Evolutionary conservation across 2,888 invertebrate genomes (phyloP).

Genomic region (Dione vanillae): DNA sequence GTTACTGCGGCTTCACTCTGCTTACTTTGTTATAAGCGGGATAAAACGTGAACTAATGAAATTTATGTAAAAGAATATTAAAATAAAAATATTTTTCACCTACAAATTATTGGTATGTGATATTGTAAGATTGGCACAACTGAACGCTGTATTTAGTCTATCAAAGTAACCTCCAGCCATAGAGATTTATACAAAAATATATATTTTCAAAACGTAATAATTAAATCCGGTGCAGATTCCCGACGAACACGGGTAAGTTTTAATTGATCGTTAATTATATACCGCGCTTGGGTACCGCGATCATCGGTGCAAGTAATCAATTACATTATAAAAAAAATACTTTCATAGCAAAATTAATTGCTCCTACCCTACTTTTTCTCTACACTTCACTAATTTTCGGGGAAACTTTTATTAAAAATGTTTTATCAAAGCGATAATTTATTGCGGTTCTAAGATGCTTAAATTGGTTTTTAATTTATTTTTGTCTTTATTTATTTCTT

Average conservation of each 20-base stretch:
- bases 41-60: too few species aligned
- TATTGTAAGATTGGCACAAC: not conserved
- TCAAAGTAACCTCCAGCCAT: too few species aligned
- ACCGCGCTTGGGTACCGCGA: constrained; percentile 30
- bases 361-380: not conserved
- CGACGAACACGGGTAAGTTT: constrained; percentile 34
- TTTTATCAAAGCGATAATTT: not conserved
- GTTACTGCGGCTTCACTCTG: too few species aligned
- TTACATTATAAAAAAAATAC: constrained; percentile 24
- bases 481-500: not conserved
- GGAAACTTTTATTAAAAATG: constrained; percentile 7
- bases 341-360: constrained; percentile 23
- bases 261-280: constrained; percentile 41
- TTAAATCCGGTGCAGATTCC: constrained; percentile 21
- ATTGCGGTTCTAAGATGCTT: not conserved
- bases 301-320: constrained; percentile 39
- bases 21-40: too few species aligned
- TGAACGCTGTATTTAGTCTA: not conserved
- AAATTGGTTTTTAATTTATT: not conserved
- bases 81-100: too few species aligned
- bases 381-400: constrained; percentile 11
- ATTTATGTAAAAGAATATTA: too few species aligned
- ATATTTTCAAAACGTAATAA: not conserved
- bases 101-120: too few species aligned
- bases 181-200: not conserved